Evolutionary conservation across 2,797 vertebrate species (phyloP), one percentile per base, ranked within the genome.

Genomic region (Netta rufina): DNA sequence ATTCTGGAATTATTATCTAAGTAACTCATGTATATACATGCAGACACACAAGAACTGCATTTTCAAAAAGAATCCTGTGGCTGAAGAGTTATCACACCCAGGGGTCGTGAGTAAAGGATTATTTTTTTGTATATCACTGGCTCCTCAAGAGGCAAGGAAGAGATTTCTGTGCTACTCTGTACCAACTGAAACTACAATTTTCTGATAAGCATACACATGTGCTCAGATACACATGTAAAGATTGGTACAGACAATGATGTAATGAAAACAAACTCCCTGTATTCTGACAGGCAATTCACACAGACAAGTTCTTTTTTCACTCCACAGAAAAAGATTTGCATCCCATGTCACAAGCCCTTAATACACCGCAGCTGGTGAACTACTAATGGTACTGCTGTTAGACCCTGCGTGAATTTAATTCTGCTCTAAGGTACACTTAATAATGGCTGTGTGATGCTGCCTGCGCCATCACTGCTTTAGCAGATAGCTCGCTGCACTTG

Each of bases 21-120:
- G 36, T 21, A 84, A 86, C 13, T 18, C 11, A 2, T 0, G 1
- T 16, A 77, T 16, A 77, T 8, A 64, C 7, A 7, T 5, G 8
- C 36, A 87, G 19, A 22, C 21, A 28, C 57, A 18, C 27, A n/a
- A 61, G n/a, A 77, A 41, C 14, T 8, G 22, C 41, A 25, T 54
- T 64, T 47, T 74, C 47, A 39, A 11, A 64, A 65, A 84, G 17
- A 11, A 77, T 53, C 39, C 62, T 22, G 20, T 43, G 49, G 53
- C 27, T 49, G 2, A 61, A 65, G 38, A 47, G 61, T 14, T 80
- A 4, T 62, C 54, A 78, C 32, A 76, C 2, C 4, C 28, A 69
- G 9, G 21, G 30, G 77, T 36, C 36, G 18, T 51, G 49, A 67
- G 58, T 1, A 43, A 20, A 39, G 39, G 16, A 32, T 51, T 49